These are phyloP conservation scores for Crenuchus spilurus DNA, from an alignment of 2,797 vertebrate genomes.

Conservation along the genomic window DNA sequence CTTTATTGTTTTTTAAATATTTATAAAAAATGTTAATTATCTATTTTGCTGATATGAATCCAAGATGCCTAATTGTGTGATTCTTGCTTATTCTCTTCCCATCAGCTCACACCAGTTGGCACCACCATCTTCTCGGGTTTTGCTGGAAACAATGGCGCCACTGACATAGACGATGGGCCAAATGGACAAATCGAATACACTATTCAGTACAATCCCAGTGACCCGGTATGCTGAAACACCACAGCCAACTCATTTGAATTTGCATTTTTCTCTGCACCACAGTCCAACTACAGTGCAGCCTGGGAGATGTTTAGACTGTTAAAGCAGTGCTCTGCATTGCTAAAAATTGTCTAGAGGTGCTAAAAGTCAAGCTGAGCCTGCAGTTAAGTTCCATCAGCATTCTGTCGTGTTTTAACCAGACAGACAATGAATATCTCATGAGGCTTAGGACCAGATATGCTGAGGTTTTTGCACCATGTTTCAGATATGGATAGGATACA, in stretches of 20 bases:
- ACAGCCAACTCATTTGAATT: not conserved
- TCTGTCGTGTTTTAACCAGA: slow-evolving; percentile 19
- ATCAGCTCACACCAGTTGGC: slow-evolving; percentile 93
- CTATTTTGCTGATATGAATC: too few relatives aligned
- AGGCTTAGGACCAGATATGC: not conserved
- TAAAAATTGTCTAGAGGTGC: slow-evolving; percentile 28
- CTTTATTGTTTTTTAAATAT: too few relatives aligned
- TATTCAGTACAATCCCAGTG: slow-evolving; percentile 90
- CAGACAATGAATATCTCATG: slow-evolving; percentile 39
- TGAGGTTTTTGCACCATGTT: too few relatives aligned
- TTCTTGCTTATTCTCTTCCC: slow-evolving; percentile 21
- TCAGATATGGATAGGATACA: too few relatives aligned
- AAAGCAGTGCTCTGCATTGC: not conserved
- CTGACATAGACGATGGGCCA: slow-evolving; percentile 95
- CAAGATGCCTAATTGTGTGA: not conserved
- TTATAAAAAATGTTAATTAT: too few relatives aligned
- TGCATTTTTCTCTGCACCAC: not conserved
- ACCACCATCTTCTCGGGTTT: slow-evolving; percentile 97
- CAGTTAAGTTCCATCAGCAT: slow-evolving; percentile 31
- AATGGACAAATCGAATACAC: slow-evolving; percentile 98
- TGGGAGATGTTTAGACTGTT: not conserved
- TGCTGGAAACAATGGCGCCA: slow-evolving; percentile 89
- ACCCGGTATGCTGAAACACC: slow-evolving; percentile 80
- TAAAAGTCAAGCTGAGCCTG: slow-evolving; percentile 19
- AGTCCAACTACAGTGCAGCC: too few relatives aligned